These are phyloP conservation scores for Megalops cyprinoides DNA, from an alignment of 2,797 vertebrate genomes.

Conservation along the genomic window DNA sequence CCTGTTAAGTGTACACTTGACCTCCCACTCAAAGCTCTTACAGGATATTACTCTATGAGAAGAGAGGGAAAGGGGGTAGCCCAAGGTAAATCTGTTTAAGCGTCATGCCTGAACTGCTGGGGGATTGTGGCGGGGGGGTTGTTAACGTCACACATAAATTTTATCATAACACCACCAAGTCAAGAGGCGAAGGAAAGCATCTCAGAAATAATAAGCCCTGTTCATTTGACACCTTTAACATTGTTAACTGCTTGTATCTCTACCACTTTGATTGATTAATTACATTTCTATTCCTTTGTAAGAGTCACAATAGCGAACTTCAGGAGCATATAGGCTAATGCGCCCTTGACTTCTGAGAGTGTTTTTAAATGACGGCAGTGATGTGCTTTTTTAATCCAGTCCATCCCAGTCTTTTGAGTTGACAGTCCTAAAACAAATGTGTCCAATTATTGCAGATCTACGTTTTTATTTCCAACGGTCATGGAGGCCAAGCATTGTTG, in stretches of 20 bases:
- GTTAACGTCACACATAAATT: no score
- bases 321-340: not conserved
- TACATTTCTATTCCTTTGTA: not conserved
- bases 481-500: not conserved
- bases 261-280: not conserved
- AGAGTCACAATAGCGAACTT: not conserved
- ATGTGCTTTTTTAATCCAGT: not conserved
- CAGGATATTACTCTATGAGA: no score
- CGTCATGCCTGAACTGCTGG: no score
- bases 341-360: not conserved
- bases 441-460: not conserved
- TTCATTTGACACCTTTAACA: conserved; percentile 6
- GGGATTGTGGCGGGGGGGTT: no score
- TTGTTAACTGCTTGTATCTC: not conserved
- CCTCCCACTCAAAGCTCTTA: not conserved
- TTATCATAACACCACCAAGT: not conserved
- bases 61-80: not conserved
- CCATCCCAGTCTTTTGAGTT: not conserved
- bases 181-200: not conserved
- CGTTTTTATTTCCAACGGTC: not conserved
- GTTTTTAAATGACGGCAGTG: not conserved
- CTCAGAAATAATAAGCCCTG: not conserved
- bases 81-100: conserved; percentile 17
- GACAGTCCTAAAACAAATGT: not conserved
- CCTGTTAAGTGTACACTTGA: conserved; percentile 33